These are phyloP conservation scores for Pomacea canaliculata DNA, from an alignment of 2,888 invertebrate genomes.

Conservation along the genomic window DNA sequence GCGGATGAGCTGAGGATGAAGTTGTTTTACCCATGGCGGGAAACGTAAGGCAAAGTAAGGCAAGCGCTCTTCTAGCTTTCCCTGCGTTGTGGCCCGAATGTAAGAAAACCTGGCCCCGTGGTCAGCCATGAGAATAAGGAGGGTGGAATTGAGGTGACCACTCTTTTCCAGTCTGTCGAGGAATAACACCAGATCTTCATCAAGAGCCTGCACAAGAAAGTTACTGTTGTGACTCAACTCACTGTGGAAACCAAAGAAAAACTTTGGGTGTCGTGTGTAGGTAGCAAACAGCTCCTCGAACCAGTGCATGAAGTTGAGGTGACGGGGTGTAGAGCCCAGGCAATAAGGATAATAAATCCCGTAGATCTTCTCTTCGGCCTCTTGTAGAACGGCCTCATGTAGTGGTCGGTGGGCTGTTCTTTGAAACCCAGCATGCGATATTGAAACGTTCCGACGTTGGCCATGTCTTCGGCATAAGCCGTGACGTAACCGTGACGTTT, in stretches of 20 bases:
- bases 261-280: constrained; percentile 81
- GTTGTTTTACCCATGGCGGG: constrained; percentile 78
- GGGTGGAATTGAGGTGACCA: constrained; percentile 81
- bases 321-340: constrained; percentile 81
- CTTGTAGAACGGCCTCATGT: constrained; percentile 83
- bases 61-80: constrained; percentile 90
- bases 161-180: constrained; percentile 75
- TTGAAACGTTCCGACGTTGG: constrained; percentile 87
- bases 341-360: constrained; percentile 70
- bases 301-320: constrained; percentile 71
- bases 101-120: constrained; percentile 86
- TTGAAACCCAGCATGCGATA: constrained; percentile 90
- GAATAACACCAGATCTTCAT: constrained; percentile 76
- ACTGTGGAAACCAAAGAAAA: constrained; percentile 88
- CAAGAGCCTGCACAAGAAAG: constrained; percentile 83
- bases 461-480: constrained; percentile 89
- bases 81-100: constrained; percentile 87
- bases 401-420: constrained; percentile 89
- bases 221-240: constrained; percentile 90
- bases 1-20: constrained; percentile 75
- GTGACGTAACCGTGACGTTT: no score
- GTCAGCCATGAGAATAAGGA: constrained; percentile 91
- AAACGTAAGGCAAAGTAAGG: constrained; percentile 87
- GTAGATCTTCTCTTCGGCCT: constrained; percentile 73
- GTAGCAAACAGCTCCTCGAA: constrained; percentile 74